Evolutionary conservation across 1,140 invertebrate species (phyloP), one percentile per base, ranked within the genome.

Genomic region (Scaptomyza graminum): DNA sequence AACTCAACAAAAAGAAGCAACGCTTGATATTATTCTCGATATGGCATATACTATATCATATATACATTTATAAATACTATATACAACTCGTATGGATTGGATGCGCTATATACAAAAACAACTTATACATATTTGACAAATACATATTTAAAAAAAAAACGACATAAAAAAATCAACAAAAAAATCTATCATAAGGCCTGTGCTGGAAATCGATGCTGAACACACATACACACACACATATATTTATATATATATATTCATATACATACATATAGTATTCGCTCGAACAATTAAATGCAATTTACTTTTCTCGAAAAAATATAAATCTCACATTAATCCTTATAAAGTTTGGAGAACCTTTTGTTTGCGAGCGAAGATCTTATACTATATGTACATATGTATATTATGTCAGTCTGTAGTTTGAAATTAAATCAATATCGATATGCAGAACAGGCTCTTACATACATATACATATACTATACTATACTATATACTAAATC

Each of bases 1-100:
- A 67, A 79, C 34, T 55, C 51, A 61, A 55, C 57, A 39, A 61
- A 51, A 62, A 41, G n/a, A 69, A 62, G 74, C 59, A 82, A 87
- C 82, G 82, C 82, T 87, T 87, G 82, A 87, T 88, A 87, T 87
- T 87, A 87, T 87, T 69, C 64, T 71, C 67, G 79, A 72, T 66
- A 68, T 49, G 18, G 31, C 37, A 59, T 11, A 57, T 46, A 57
- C 39, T 57, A 56, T 39, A 74, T 22, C 54, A 47, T 25, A 66
- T 2, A 60, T 43, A 65, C 52, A n/a, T n/a, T n/a, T n/a, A 59
- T 63, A 28, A 22, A 47, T 44, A 37, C 37, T 66, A 70, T 72
- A 77, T 82, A 15, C 49, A 41, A 64, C 51, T 52, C 44, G 51
- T 41, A 54, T 31, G 71, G 57, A 69, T 67, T 37, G 52, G 52